Evolutionary conservation across 2,888 invertebrate species (phyloP).

Genomic region (Leptinotarsa rubiginosa): DNA sequence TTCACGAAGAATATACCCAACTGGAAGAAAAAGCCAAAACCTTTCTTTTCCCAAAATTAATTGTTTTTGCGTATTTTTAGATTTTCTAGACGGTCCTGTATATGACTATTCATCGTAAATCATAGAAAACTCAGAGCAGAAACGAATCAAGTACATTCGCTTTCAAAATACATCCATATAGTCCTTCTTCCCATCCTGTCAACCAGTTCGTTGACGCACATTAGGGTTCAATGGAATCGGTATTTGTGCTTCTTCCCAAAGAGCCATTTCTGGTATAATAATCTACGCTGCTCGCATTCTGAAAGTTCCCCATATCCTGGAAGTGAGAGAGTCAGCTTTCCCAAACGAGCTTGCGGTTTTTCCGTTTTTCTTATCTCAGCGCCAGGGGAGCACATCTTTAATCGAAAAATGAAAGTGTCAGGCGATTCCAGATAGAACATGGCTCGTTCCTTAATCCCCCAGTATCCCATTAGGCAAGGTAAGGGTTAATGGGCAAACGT

Average conservation of each 20-base stretch:
- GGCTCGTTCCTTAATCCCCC: constrained; percentile 34
- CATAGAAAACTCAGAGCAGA: too few relatives aligned
- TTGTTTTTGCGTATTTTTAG: too few relatives aligned
- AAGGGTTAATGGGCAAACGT: constrained; percentile 38
- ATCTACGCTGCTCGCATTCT: neutral
- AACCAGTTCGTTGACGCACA: too few relatives aligned
- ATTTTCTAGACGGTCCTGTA: too few relatives aligned
- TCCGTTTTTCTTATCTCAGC: constrained; percentile 23
- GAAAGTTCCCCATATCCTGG: neutral
- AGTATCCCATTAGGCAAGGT: constrained; percentile 37
- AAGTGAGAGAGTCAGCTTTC: constrained; percentile 4
- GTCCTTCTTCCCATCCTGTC: too few relatives aligned
- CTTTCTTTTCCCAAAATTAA: too few relatives aligned
- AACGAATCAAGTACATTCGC: too few relatives aligned
- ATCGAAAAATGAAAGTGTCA: constrained; percentile 41
- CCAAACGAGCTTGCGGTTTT: constrained; percentile 16
- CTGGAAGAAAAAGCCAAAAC: too few relatives aligned
- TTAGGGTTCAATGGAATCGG: too few relatives aligned
- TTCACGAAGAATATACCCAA: too few relatives aligned
- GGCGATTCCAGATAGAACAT: constrained; percentile 37
- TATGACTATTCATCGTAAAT: too few relatives aligned
- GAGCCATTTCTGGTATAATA: neutral
- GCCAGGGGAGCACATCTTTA: constrained; percentile 43
- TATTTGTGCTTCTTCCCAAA: neutral
- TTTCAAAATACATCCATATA: too few relatives aligned